phyloP scores from a whole-genome alignment of 2,797 vertebrate species.

The Erethizon dorsatum region DNA sequence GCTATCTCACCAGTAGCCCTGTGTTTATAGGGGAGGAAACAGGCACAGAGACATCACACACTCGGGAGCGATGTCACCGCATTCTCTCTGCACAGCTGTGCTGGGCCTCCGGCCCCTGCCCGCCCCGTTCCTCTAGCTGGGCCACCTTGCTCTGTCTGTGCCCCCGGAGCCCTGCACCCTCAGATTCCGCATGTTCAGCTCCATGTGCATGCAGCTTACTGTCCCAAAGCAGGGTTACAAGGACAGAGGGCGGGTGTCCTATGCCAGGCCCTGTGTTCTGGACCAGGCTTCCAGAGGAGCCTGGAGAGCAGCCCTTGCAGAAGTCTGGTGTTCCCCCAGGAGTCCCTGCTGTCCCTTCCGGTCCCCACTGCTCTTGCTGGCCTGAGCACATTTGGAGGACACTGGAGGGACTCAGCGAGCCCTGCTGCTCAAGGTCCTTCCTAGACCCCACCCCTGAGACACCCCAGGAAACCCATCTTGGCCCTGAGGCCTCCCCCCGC shows the following conservation, averaged over 20 bases:
- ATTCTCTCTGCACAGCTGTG: rapidly evolving
- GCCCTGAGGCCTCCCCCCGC: neutral
- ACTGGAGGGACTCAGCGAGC: neutral
- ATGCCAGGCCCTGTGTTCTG: neutral
- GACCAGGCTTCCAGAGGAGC: neutral
- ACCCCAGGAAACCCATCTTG: neutral
- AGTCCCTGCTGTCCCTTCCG: too few species aligned
- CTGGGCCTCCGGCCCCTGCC: neutral
- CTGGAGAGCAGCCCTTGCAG: neutral
- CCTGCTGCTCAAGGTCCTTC: neutral
- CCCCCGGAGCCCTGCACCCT: neutral
- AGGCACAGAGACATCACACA: neutral
- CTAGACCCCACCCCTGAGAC: neutral
- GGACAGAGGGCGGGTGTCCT: neutral
- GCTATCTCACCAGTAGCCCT: neutral
- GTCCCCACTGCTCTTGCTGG: neutral
- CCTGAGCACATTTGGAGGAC: neutral
- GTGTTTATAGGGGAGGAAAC: neutral
- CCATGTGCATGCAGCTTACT: neutral
- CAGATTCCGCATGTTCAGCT: neutral
- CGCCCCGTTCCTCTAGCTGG: neutral
- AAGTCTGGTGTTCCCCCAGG: rapidly evolving
- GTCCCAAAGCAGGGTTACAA: neutral
- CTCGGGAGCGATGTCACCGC: rapidly evolving
- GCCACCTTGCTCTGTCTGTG: neutral